Base-by-base conservation (phyloP, 2,113 vertebrate species). In the Elephantulus edwardii region DNA sequence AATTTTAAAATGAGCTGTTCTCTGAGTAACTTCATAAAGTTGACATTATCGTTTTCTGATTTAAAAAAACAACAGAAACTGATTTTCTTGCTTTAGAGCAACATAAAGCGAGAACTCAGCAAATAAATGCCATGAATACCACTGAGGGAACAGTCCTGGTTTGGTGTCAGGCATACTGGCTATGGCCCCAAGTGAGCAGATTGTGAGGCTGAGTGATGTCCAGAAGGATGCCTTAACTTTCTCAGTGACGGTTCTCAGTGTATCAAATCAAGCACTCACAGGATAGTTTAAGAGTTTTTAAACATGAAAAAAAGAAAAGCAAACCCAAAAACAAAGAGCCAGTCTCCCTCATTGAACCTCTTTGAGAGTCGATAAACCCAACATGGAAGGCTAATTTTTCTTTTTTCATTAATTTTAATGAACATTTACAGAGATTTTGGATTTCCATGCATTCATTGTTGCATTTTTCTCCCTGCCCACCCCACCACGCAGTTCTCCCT, bases 91-190 rank as follows among this genome's bases (percentile, higher is more conserved):
- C 3, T 40, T n/a, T 35, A 10, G 9, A 5, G n/a, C 24, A 10
- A 24, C 28, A 52, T 2, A 20, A 78, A 75, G 22, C 6, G 6
- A 5, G 10, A 16, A 6, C 20, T 20, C 12, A 40, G 56, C 13
- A 33, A 44, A 19, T 56, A 28, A 40, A 16, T 5, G 3, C 54
- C 26, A 58, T 35, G 40, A 14, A 30, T 22, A 22, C 44, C 11
- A 58, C 33, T 70, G 6, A 74, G 0, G 26, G 17, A 33, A 46
- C 16, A 16, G 0, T 22, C 1, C 4, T 8, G 1, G 3, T 40
- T 75, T n/a, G n/a, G 19, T 6, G 24, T 1, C 2, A 16, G 13
- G 4, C 11, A 16, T 0, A 2, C 22, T 5, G 28, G 11, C 62
- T 42, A 62, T 13, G 8, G 22, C 22, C 19, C 24, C 17, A 24